Percentiles rank a stretch among this genome's conserved stretches.
These are phyloP conservation scores for Aratinga solstitialis DNA, from an alignment of 2,797 vertebrate genomes.

Conservation along the genomic window DNA sequence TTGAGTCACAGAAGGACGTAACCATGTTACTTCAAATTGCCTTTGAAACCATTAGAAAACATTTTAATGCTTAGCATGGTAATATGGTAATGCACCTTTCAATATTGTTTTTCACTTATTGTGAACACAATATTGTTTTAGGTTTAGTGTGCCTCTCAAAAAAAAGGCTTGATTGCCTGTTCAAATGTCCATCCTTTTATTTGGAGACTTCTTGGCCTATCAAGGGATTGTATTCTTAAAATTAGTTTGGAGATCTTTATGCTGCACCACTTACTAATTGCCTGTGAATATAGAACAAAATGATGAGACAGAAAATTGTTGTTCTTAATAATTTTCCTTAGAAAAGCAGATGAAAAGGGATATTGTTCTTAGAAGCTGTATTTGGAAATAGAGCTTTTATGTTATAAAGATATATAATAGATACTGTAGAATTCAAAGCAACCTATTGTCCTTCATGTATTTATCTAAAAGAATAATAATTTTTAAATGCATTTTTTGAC, in stretches of 20 bases:
- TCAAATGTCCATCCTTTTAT: neutral
- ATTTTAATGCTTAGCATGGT: neutral
- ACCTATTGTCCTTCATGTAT: neutral
- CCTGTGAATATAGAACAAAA: neutral
- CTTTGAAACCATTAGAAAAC: neutral
- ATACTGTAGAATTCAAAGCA: neutral
- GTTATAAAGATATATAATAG: neutral
- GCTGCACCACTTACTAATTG: neutral
- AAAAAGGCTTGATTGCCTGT: neutral
- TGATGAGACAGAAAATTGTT: neutral
- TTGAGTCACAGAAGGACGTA: neutral
- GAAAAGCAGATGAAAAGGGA: neutral
- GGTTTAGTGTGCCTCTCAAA: neutral
- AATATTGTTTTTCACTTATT: neutral
- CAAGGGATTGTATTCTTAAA: neutral
- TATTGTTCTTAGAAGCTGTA: neutral
- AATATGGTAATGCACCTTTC: neutral
- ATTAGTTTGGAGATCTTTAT: neutral
- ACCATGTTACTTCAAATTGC: neutral
- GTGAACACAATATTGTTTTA: neutral
- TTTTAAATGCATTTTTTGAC: neutral
- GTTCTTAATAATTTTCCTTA: neutral
- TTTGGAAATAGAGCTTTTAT: neutral
- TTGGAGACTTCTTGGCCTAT: neutral
- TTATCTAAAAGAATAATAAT: neutral